Evolutionary conservation across 2,113 vertebrate species (phyloP).

Genomic region (Carollia perspicillata): DNA sequence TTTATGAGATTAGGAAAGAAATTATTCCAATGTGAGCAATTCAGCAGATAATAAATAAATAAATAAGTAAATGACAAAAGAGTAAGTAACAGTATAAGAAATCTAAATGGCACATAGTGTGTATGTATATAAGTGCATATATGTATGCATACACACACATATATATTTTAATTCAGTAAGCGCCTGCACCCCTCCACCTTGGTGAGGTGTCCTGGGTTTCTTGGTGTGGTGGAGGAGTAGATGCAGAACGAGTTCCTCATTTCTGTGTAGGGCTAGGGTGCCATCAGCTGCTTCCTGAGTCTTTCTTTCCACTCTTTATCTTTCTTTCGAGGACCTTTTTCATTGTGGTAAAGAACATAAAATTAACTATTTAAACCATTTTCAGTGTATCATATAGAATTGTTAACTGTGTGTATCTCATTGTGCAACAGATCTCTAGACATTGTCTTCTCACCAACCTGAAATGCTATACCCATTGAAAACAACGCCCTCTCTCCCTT

Average conservation of each 20-base stretch:
- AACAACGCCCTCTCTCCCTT: neutral
- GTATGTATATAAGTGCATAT: too few relatives aligned
- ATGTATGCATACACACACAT: too few relatives aligned
- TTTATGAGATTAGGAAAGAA: neutral
- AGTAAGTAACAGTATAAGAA: neutral
- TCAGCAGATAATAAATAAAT: neutral
- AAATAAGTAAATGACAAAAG: neutral
- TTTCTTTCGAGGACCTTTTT: neutral
- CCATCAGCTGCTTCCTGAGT: neutral
- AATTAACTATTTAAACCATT: neutral
- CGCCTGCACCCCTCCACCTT: rapidly evolving
- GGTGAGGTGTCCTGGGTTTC: neutral
- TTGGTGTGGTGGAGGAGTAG: neutral
- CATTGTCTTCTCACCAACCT: neutral
- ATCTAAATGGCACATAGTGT: neutral
- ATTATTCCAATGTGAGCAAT: neutral
- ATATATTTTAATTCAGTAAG: neutral
- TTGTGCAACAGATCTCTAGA: neutral
- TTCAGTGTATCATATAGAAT: neutral
- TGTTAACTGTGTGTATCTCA: neutral
- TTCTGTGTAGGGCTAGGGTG: neutral
- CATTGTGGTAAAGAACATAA: neutral
- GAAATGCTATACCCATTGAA: neutral
- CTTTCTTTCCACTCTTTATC: neutral
- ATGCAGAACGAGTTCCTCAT: neutral